Evolutionary conservation across 2,888 invertebrate species (phyloP), one percentile per base, ranked within the genome.

Genomic region (Buathra laborator): DNA sequence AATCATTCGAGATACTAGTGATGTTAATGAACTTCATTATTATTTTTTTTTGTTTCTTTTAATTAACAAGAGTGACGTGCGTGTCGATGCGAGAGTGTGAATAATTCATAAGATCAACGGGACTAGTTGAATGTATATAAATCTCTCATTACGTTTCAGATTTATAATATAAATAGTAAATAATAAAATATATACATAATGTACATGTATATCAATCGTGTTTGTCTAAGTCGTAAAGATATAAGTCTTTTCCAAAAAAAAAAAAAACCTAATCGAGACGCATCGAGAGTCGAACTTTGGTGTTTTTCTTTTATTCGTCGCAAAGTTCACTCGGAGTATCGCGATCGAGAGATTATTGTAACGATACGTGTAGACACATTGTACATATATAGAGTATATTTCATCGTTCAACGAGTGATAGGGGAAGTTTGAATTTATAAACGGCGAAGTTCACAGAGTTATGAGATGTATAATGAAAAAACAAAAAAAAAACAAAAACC

Each of bases 101-200:
- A 81, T 84, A 56, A 68, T 46, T 51, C 32, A 4, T 67, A 72
- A 51, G 72, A 72, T 62, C 46, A 71, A 71, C 59, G 53, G n/a
- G 62, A 51, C 59, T 53, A 37, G 24, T 81, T 72, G n/a, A 77
- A 59, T 84, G 84, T 84, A 84, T 46, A 84, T 84, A 84, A 62
- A 76, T 46, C 72, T 46, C 72, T 77, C 37, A 77, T 81, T 80
- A 68, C 71, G 77, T 81, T 77, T 81, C 37, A 67, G 16, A 74
- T 81, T 81, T 77, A 68, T 74, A 16, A 72, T 16, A 43, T 46
- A 56, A 32, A 46, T 16, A 80, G 43, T 24, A 76, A 51, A 37
- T 48, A 64, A 51, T 51, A 66, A 37, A n/a, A 79, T 74, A 78
- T 74, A 78, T 79, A 29, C 66, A 80, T 48, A 62, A 70, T 81